Evolutionary conservation across 2,113 vertebrate genomes (phyloP).

Genomic region (Eleginops maclovinus): DNA sequence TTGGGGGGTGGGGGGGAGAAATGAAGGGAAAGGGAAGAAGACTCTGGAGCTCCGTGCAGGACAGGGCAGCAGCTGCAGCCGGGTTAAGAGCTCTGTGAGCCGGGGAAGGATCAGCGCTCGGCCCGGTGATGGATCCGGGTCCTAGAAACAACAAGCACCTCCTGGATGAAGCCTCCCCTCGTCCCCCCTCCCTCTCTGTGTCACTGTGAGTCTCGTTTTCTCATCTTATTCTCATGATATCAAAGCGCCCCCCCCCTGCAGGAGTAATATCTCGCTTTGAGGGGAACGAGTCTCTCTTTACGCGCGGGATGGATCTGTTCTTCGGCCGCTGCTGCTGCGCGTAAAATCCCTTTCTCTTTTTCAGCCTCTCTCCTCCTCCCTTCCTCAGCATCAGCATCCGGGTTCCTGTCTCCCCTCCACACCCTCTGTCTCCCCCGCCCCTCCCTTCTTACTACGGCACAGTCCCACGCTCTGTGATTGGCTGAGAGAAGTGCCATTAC

Average conservation of each 20-base stretch:
- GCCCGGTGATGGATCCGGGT: conserved; percentile 42
- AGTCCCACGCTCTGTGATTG: conserved; percentile 27
- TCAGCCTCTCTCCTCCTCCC: conserved; percentile 43
- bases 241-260: conserved; percentile 72
- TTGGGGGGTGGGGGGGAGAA: conserved; percentile 22
- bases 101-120: conserved; percentile 40
- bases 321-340: conserved; percentile 36
- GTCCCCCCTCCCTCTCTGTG: conserved; percentile 8
- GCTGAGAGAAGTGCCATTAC: not conserved
- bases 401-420: conserved; percentile 71
- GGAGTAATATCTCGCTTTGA: too few species aligned
- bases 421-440: conserved; percentile 3
- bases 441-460: conserved; percentile 49
- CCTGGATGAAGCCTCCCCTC: conserved; percentile 54
- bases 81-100: conserved; percentile 34
- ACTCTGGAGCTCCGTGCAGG: too few species aligned
- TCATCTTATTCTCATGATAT: conserved; percentile 68
- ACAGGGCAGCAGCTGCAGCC: conserved; percentile 36
- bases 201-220: conserved; percentile 37
- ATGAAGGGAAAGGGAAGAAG: too few species aligned
- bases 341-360: conserved; percentile 42
- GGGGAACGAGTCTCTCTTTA: not conserved
- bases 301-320: conserved; percentile 20
- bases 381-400: conserved; percentile 86
- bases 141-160: conserved; percentile 77